Evolutionary conservation across 2,888 invertebrate genomes (phyloP).

Genomic region (Himalopsyche anomala): DNA sequence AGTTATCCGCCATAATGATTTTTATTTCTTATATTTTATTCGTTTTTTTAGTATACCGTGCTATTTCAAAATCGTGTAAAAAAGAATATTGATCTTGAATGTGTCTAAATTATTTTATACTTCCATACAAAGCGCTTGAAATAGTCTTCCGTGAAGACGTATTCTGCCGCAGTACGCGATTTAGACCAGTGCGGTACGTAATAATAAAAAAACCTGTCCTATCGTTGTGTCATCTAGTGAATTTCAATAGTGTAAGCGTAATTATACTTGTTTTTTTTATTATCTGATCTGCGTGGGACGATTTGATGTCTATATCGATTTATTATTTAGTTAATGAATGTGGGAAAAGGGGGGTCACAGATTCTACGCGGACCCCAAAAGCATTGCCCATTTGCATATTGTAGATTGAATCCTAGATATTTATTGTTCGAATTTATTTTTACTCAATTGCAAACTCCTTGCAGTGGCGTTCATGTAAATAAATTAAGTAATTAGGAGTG

Average conservation of each 20-base stretch:
- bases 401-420: slow-evolving; percentile 44
- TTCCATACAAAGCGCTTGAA: neutral
- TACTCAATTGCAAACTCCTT: neutral
- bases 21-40: too few species aligned
- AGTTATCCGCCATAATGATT: too few species aligned
- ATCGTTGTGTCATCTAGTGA: slow-evolving; percentile 56
- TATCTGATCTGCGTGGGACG: slow-evolving; percentile 57
- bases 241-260: slow-evolving; percentile 49
- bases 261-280: slow-evolving; percentile 57
- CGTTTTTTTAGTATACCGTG: too few species aligned
- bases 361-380: slow-evolving; percentile 31
- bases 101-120: too few species aligned
- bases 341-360: slow-evolving; percentile 63
- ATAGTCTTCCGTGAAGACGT: neutral
- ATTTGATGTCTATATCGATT: slow-evolving; percentile 62
- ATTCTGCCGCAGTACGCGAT: slow-evolving; percentile 19
- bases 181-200: slow-evolving; percentile 19
- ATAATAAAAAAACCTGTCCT: slow-evolving; percentile 44
- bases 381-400: slow-evolving; percentile 5
- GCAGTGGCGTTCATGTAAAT: neutral
- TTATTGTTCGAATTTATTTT: slow-evolving; percentile 43
- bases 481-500: too few species aligned
- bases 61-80: too few species aligned
- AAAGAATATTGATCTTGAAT: too few species aligned
- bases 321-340: slow-evolving; percentile 64